Conservation (phyloP, 2,113 vertebrate genomes). For the Poicephalus gulielmi region DNA sequence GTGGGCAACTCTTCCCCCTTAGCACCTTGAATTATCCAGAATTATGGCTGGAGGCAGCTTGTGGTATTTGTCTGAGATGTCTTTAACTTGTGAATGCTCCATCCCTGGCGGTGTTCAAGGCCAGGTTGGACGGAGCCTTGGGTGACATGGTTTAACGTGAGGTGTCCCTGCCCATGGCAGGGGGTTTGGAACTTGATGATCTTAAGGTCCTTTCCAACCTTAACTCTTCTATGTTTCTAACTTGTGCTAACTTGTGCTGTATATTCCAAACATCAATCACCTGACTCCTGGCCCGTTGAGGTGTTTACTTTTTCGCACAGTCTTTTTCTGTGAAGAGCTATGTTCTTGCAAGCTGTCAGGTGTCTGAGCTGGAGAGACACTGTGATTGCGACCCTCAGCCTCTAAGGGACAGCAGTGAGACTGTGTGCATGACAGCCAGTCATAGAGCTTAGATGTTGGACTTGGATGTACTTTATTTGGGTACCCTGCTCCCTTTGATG, state of each 20-base stretch:
- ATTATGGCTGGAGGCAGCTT: neutral
- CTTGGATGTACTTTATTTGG: neutral
- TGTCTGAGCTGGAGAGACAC: neutral
- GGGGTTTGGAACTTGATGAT: too few relatives aligned
- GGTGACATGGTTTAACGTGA: too few relatives aligned
- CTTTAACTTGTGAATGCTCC: neutral
- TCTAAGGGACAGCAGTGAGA: fast-evolving
- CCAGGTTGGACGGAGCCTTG: too few relatives aligned
- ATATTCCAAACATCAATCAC: neutral
- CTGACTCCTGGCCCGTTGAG: neutral
- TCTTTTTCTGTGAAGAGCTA: neutral
- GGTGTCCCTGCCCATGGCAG: too few relatives aligned
- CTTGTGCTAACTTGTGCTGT: neutral
- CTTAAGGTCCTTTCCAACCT: too few relatives aligned
- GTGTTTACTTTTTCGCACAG: neutral
- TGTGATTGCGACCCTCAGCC: fast-evolving
- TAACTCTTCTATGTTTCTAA: too few relatives aligned
- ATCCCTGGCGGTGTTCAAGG: too few relatives aligned
- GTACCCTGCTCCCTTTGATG: neutral
- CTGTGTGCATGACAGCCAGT: neutral
- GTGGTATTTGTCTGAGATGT: neutral
- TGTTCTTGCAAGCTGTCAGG: neutral
- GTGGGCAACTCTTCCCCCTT: fast-evolving
- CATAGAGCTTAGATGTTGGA: neutral
- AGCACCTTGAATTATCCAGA: neutral